Percentiles rank a stretch among this genome's conserved stretches.
Conservation (phyloP, 2,113 vertebrate species). For the Phoenicopterus ruber region DNA sequence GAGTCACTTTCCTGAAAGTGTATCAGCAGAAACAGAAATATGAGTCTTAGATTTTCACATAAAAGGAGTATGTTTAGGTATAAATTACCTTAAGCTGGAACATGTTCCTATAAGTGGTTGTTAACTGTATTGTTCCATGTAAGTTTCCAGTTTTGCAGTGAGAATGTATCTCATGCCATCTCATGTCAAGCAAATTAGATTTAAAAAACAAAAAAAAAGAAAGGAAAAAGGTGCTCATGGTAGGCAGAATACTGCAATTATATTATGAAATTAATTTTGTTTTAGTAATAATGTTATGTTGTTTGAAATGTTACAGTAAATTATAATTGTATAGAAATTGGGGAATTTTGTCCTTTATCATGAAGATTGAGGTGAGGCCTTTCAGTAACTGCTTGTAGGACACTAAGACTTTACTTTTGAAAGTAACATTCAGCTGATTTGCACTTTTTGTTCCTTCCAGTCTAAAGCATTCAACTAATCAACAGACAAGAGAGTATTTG, state of each 20-base stretch:
- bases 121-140: slow-evolving; percentile 33
- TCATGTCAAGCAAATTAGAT: slow-evolving; percentile 36
- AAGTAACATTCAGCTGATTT: slow-evolving; percentile 51
- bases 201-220: background rate
- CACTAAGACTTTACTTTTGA: slow-evolving; percentile 54
- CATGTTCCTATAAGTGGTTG: slow-evolving; percentile 55
- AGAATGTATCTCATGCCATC: slow-evolving; percentile 43
- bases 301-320: slow-evolving; percentile 44
- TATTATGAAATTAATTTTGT: slow-evolving; percentile 38
- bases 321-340: slow-evolving; percentile 37
- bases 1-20: background rate
- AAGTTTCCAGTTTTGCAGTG: slow-evolving; percentile 34
- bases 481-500: slow-evolving; percentile 49
- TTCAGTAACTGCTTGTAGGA: slow-evolving; percentile 63
- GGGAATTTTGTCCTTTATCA: slow-evolving; percentile 42
- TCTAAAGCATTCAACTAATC: slow-evolving; percentile 68
- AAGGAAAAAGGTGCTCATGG: background rate
- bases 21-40: background rate
- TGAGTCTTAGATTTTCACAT: background rate
- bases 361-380: slow-evolving; percentile 47
- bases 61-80: background rate
- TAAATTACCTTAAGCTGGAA: background rate
- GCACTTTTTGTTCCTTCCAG: slow-evolving; percentile 58
- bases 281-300: slow-evolving; percentile 39
- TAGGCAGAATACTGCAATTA: slow-evolving; percentile 37